Evolutionary conservation across 1,140 invertebrate genomes (phyloP), one percentile per base, ranked within the genome.

Genomic region (Nomia melanderi): DNA sequence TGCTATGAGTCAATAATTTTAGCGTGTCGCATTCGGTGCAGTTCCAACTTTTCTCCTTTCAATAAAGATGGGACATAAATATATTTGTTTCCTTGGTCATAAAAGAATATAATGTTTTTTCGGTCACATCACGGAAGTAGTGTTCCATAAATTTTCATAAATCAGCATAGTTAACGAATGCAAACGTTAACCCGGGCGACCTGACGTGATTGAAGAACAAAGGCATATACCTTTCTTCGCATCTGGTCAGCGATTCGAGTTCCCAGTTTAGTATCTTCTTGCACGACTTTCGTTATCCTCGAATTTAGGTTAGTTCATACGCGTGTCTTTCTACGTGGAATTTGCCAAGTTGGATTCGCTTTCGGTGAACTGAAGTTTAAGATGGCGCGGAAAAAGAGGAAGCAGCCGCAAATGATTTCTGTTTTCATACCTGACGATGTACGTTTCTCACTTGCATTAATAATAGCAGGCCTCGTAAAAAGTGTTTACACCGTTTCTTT

Each of bases 81-180:
- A 67, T 67, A 59, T 62, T 14, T 53, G n/a, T 39, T 27, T 56
- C 62, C n/a, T n/a, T n/a, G n/a, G n/a, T n/a, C n/a, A n/a, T n/a
- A n/a, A n/a, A n/a, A n/a, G 36, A 9, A 3, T 27, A 44, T 23
- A 12, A 29, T 64, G 31, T 74, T 82, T 70, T 33, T 39, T 60
- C n/a, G 57, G 41, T 31, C 44, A 29, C 44, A 36, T 65, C 50
- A 56, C 36, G 47, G 71, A 78, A 62, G 44, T 62, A 67, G 33
- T 60, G 57, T 66, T 88, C 85, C 88, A 91, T 91, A 91, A 88
- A 92, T 92, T 90, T 90, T 88, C 90, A 92, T 91, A 88, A 81
- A 92, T 92, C 88, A 90, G 77, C 89, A 91, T 91, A 78, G 66
- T 66, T 79, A 89, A 71, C 64, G 76, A 71, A 91, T 91, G 90